Conservation (phyloP, 2,888 invertebrate genomes). For the Pecten maximus region DNA sequence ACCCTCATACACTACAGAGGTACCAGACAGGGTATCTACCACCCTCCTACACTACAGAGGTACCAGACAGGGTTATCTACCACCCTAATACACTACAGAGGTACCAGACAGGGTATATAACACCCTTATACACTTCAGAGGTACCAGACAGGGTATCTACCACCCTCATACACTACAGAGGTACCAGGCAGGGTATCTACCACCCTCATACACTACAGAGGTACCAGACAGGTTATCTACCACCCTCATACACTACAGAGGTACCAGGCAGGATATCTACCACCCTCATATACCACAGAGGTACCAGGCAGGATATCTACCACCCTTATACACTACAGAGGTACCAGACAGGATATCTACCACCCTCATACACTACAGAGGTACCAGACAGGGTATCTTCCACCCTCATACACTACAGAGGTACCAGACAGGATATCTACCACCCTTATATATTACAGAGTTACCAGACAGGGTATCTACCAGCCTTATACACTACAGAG, state of each 20-base stretch:
- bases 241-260: not conserved
- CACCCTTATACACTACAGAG: too few species aligned
- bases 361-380: too few species aligned
- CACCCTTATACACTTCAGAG: not conserved
- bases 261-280: not conserved
- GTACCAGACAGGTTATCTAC: not conserved
- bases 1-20: not conserved
- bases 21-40: not conserved
- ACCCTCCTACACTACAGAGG: not conserved
- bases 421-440: too few species aligned
- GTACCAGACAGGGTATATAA: not conserved
- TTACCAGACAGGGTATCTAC: too few species aligned
- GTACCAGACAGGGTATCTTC: too few species aligned
- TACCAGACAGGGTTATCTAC: not conserved
- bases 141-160: slow-evolving; percentile 1
- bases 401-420: too few species aligned
- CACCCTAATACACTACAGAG: not conserved
- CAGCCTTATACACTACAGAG: too few species aligned
- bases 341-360: too few species aligned
- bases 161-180: not conserved
- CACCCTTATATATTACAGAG: too few species aligned
- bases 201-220: not conserved
- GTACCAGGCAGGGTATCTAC: not conserved
- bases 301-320: too few species aligned
- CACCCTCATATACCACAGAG: not conserved